Conservation (phyloP, 2,797 vertebrate genomes). For the Gallirallus australis region DNA sequence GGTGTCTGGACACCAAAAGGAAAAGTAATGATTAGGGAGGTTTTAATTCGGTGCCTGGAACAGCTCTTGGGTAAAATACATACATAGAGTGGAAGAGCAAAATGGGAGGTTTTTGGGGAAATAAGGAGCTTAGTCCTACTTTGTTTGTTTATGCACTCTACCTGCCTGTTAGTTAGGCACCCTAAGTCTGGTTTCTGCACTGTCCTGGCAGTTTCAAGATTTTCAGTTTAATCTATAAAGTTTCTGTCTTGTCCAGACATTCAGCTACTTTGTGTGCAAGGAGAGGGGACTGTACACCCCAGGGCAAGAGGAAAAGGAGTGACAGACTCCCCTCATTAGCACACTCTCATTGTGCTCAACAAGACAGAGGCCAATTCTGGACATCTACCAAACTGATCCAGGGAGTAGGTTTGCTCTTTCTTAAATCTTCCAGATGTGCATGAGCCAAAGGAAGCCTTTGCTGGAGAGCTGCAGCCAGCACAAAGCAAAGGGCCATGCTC, state of each 20-base stretch:
- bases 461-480: not conserved
- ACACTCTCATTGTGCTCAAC: not conserved
- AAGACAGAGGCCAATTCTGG: not conserved
- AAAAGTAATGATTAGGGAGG: slow-evolving; percentile 21
- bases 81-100: not conserved
- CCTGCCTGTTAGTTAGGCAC: not conserved
- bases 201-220: not conserved
- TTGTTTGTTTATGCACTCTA: not conserved
- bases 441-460: not conserved
- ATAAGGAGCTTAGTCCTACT: not conserved
- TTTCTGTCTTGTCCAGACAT: not conserved
- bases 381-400: not conserved
- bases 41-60: slow-evolving; percentile 43
- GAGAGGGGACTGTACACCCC: too few species aligned
- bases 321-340: not conserved
- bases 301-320: not conserved
- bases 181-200: not conserved
- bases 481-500: not conserved
- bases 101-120: not conserved
- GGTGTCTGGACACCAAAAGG: not conserved
- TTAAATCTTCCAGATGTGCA: not conserved
- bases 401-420: not conserved
- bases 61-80: not conserved
- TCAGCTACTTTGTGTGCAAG: not conserved
- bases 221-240: not conserved